A percentile compares a stretch with the other conserved stretches of the same genome.
Conservation (phyloP, 2,888 invertebrate genomes). For the Harpalus rubripes region DNA sequence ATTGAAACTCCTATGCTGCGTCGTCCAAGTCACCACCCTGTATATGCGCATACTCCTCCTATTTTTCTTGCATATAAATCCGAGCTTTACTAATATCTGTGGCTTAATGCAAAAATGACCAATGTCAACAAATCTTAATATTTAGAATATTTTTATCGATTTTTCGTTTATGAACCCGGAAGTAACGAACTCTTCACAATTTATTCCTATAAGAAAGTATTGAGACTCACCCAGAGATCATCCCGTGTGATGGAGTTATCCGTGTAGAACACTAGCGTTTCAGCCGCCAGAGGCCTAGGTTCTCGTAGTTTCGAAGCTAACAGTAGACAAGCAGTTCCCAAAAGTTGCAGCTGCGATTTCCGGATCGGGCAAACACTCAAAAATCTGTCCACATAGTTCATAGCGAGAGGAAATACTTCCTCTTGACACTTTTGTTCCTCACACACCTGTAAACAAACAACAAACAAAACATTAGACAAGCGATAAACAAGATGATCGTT, state of each 20-base stretch:
- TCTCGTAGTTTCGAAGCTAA: slow-evolving; percentile 96
- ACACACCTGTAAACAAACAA: slow-evolving; percentile 86
- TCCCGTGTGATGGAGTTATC: slow-evolving; percentile 93
- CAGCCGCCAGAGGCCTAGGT: slow-evolving; percentile 88
- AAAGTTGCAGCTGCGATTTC: slow-evolving; percentile 92
- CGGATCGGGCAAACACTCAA: slow-evolving; percentile 90
- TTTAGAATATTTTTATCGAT: no score
- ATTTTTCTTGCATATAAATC: no score
- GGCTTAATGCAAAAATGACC: no score
- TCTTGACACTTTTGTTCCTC: slow-evolving; percentile 95
- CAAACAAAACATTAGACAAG: neutral
- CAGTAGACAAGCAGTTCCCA: slow-evolving; percentile 95
- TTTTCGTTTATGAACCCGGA: no score
- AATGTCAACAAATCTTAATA: no score
- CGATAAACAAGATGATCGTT: neutral
- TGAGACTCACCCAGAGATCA: slow-evolving; percentile 91
- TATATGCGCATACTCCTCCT: no score
- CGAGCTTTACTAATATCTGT: no score
- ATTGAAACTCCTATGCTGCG: no score
- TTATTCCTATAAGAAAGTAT: neutral
- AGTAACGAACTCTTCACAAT: no score
- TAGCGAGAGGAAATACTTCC: slow-evolving; percentile 94
- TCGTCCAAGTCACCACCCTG: no score
- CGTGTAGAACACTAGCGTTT: slow-evolving; percentile 93
- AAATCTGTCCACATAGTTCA: slow-evolving; percentile 96